Evolutionary conservation across 2,888 invertebrate genomes (phyloP).

Genomic region (Acleris holmiana): DNA sequence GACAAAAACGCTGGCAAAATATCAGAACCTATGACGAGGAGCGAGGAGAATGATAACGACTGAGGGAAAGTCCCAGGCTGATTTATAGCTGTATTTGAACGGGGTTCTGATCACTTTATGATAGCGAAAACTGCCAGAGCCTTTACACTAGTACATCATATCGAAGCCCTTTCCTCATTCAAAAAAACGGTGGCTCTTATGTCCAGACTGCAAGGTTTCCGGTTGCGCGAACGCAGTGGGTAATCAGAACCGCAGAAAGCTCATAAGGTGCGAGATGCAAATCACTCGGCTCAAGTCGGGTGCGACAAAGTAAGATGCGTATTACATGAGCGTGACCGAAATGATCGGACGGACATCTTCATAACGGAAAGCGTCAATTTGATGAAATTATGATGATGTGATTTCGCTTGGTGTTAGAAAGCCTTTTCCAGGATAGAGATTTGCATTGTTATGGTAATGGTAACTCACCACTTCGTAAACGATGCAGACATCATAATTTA

Average conservation of each 20-base stretch:
- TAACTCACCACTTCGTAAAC: background rate
- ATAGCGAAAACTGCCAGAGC: slow-evolving; percentile 69
- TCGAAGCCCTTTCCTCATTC: slow-evolving; percentile 2
- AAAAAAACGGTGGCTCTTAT: slow-evolving; percentile 13
- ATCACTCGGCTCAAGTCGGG: slow-evolving; percentile 65
- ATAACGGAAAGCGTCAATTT: slow-evolving; percentile 31
- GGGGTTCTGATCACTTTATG: slow-evolving; percentile 83
- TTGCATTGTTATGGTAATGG: slow-evolving; percentile 1
- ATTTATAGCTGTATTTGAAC: slow-evolving; percentile 75
- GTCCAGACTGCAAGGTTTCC: slow-evolving; percentile 3
- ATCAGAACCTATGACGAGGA: slow-evolving; percentile 63
- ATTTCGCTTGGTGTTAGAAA: slow-evolving; percentile 16
- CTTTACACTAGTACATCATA: slow-evolving; percentile 14
- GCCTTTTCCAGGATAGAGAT: slow-evolving; percentile 4
- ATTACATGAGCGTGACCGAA: slow-evolving; percentile 58
- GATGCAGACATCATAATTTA: background rate
- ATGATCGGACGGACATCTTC: slow-evolving; percentile 21
- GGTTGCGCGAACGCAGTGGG: background rate
- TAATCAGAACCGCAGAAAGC: slow-evolving; percentile 53
- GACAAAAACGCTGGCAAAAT: slow-evolving; percentile 70
- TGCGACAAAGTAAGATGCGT: slow-evolving; percentile 57
- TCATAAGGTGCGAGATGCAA: slow-evolving; percentile 76
- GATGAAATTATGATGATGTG: slow-evolving; percentile 34
- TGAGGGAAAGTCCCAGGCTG: slow-evolving; percentile 70
- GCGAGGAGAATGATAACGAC: slow-evolving; percentile 76